A percentile compares a stretch with the other conserved stretches of the same genome.
phyloP scores from a whole-genome alignment of 1,140 invertebrate species.

The Whitmania pigra region DNA sequence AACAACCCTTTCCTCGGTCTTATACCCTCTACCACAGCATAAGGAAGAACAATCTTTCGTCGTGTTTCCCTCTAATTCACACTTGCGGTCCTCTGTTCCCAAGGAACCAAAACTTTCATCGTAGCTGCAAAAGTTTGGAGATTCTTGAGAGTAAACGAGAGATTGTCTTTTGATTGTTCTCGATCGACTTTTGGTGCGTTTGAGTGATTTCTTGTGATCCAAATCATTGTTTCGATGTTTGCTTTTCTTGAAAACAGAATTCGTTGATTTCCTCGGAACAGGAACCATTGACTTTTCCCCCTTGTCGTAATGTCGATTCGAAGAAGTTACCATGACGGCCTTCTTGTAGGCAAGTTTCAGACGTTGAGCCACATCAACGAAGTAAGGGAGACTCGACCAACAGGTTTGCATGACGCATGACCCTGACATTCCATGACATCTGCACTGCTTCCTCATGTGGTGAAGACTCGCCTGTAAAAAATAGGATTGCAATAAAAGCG shows the following conservation, averaged over 20 bases:
- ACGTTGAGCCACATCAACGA: background rate
- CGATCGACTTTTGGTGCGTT: no score
- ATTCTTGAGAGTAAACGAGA: conserved; percentile 3
- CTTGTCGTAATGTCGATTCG: background rate
- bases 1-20: background rate
- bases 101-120: background rate
- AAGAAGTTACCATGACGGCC: background rate
- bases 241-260: no score
- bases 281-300: background rate
- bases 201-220: no score
- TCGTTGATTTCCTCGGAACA: no score
- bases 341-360: background rate
- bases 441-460: background rate
- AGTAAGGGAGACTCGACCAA: background rate
- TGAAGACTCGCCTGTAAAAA: background rate
- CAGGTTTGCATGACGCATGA: background rate
- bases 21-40: background rate
- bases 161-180: background rate
- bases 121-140: background rate
- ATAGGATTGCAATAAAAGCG: no score
- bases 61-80: background rate
- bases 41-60: background rate
- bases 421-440: conserved; percentile 1
- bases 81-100: background rate
- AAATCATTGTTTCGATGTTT: no score